Evolutionary conservation across 2,113 vertebrate genomes (phyloP).

Genomic region (Corythornis vintsioides): DNA sequence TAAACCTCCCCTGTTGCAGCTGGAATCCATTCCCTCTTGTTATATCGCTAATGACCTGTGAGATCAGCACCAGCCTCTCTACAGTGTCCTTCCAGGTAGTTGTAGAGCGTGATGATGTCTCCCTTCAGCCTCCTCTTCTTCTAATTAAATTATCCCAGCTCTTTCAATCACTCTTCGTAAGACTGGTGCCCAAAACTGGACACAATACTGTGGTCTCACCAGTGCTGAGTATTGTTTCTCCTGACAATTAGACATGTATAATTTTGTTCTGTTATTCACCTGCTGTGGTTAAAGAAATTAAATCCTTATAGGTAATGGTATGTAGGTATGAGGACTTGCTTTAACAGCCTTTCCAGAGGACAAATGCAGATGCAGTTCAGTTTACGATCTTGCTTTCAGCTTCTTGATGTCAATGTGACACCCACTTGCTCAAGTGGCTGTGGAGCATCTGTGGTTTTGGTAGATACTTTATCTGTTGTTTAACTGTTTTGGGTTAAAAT

Average conservation of each 20-base stretch:
- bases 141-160: too few species aligned
- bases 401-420: fast-evolving
- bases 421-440: background rate
- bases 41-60: too few species aligned
- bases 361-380: background rate
- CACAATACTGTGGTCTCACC: too few species aligned
- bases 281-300: background rate
- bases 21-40: too few species aligned
- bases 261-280: background rate
- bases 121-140: too few species aligned
- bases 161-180: too few species aligned
- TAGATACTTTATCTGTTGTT: background rate
- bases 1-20: too few species aligned
- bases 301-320: background rate
- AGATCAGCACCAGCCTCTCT: too few species aligned
- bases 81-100: too few species aligned
- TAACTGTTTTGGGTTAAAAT: background rate
- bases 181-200: too few species aligned
- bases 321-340: background rate
- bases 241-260: background rate
- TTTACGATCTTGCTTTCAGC: background rate
- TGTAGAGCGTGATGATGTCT: too few species aligned
- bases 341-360: background rate
- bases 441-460: background rate
- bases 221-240: too few species aligned